phyloP scores from a whole-genome alignment of 2,888 invertebrate genomes.

The Lasioglossum zephyrum region DNA sequence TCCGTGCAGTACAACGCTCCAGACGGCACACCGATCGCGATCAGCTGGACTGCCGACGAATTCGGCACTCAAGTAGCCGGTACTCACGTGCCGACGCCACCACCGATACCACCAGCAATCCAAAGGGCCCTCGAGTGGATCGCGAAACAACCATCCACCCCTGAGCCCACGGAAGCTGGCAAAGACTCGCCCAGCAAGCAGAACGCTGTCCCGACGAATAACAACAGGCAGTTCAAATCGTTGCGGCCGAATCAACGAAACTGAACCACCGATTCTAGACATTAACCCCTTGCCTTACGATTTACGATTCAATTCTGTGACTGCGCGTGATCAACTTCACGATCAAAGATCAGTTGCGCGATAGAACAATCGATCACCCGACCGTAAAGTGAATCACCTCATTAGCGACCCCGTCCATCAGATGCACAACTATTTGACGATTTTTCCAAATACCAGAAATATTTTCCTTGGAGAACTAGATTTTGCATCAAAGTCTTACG shows the following conservation, averaged over 20 bases:
- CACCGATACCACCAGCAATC: constrained; percentile 82
- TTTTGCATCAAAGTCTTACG: neutral
- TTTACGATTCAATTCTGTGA: neutral
- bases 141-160: constrained; percentile 81
- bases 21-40: constrained; percentile 82
- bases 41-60: constrained; percentile 83
- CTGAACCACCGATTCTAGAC: constrained; percentile 26
- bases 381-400: neutral
- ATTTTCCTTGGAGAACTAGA: neutral
- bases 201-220: constrained; percentile 57
- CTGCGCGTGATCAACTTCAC: neutral
- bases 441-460: neutral
- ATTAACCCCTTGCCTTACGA: constrained; percentile 22
- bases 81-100: constrained; percentile 81
- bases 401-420: neutral
- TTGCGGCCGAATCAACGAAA: constrained; percentile 58
- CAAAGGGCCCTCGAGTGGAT: constrained; percentile 82
- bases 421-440: neutral
- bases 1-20: constrained; percentile 83
- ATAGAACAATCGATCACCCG: neutral
- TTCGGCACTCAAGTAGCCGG: constrained; percentile 81
- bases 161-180: constrained; percentile 62
- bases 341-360: neutral
- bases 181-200: constrained; percentile 60
- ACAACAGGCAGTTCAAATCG: constrained; percentile 57